phyloP scores from a whole-genome alignment of 2,113 vertebrate species.

The Cacatua alba region DNA sequence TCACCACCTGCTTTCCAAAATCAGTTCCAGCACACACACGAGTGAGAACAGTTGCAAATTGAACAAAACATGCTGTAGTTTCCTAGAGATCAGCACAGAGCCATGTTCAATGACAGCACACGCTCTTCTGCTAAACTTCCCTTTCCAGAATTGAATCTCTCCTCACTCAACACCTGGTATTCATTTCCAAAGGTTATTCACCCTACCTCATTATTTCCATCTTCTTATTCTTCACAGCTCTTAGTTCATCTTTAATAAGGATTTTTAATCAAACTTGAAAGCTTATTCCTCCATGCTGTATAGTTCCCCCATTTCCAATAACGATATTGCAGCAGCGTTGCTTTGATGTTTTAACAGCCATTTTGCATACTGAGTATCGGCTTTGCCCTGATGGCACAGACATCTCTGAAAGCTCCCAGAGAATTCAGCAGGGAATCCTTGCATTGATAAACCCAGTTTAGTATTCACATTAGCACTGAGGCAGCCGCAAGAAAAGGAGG shows the following conservation, averaged over 20 bases:
- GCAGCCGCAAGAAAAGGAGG: neutral
- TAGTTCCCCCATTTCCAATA: slow-evolving; percentile 23
- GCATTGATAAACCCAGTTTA: slow-evolving; percentile 54
- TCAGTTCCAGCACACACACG: neutral
- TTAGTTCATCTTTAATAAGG: slow-evolving; percentile 58
- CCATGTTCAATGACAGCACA: neutral
- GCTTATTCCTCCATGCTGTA: slow-evolving; percentile 43
- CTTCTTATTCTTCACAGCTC: slow-evolving; percentile 45
- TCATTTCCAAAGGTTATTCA: slow-evolving; percentile 29
- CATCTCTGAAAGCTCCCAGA: slow-evolving; percentile 54
- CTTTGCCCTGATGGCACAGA: slow-evolving; percentile 63
- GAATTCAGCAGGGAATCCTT: slow-evolving; percentile 61
- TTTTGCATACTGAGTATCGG: slow-evolving; percentile 66
- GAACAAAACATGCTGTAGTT: neutral
- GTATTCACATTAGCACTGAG: slow-evolving; percentile 43
- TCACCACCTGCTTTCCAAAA: slow-evolving; percentile 5
- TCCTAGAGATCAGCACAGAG: slow-evolving; percentile 40
- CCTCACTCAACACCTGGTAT: slow-evolving; percentile 29
- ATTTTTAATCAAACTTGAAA: slow-evolving; percentile 69
- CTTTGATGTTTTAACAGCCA: slow-evolving; percentile 72
- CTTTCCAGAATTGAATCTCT: slow-evolving; percentile 30
- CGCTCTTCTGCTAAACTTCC: neutral
- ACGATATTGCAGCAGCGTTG: slow-evolving; percentile 42
- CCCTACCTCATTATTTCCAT: slow-evolving; percentile 48
- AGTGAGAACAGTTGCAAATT: neutral